Evolutionary conservation across 2,113 vertebrate genomes (phyloP), one percentile per base, ranked within the genome.

Genomic region (Lepus americanus): DNA sequence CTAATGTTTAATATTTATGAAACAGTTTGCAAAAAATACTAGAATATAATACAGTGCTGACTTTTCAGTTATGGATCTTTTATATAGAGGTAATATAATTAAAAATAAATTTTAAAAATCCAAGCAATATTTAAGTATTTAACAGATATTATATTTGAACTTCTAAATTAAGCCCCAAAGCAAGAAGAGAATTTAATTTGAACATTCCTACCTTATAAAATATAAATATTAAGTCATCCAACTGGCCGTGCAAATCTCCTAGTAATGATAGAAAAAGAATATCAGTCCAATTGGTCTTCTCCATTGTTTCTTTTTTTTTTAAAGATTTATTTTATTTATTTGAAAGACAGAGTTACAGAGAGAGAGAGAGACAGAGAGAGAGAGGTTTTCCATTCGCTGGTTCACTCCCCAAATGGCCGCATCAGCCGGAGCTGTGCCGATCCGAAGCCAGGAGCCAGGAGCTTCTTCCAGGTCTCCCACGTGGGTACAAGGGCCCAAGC

Each of bases 241-340:
- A 97, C 70, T 99, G 99, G 49, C 99, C 99, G 0, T 99, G 99
- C 95, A 99, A 97, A 95, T 99, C 99, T 97, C 99, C 99, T 99
- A 96, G 67, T 1, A 87, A 94, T 86, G 83, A 79, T 19, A 97
- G 22, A 96, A 96, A 98, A 95, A 95, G 69, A 94, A 2, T 44
- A 51, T 94, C 74, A 87, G 70, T 77, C 93, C 82, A 14, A 29
- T 1, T 77, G 23, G 17, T 36, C 29, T 83, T 92, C 66, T 27
- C 10, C 19, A 29, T 39, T 61, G 6, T 59, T 84, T 79, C 44
- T 82, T 44, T 44, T 44, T 44, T 44, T 44, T 44, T 44, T 7
- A 9, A 44, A 44, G 44, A 44, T 6, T 44, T 44, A 44, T 44
- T 44, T 44, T 44, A 44, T 44, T 44, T 44, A 44, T 44, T 44